Percentiles rank a stretch among this genome's conserved stretches.
phyloP scores from a whole-genome alignment of 92 coral and sea anemone genomes.

The Phenganax subtilis region DNA sequence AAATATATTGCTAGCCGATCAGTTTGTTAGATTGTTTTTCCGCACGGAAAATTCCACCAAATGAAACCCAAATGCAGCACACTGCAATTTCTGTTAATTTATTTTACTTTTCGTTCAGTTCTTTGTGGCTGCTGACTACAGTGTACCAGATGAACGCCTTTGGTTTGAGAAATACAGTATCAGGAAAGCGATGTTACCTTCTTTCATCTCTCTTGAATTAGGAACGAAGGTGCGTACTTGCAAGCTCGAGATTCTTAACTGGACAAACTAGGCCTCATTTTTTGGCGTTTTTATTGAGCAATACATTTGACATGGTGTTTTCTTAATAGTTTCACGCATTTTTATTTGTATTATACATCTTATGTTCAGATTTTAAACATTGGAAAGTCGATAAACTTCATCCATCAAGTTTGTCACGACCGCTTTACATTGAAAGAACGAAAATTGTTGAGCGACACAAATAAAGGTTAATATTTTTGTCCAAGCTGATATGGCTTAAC shows the following conservation, averaged over 20 bases:
- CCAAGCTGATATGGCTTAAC: not conserved
- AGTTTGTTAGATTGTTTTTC: too few relatives aligned
- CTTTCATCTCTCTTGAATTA: slow-evolving; percentile 88
- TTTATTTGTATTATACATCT: not conserved
- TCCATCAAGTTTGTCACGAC: slow-evolving; percentile 90
- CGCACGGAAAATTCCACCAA: too few relatives aligned
- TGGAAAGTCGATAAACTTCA: slow-evolving; percentile 97
- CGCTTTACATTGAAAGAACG: slow-evolving; percentile 45
- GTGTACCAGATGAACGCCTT: slow-evolving; percentile 81
- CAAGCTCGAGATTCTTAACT: too few relatives aligned
- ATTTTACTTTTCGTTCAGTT: slow-evolving; percentile 51
- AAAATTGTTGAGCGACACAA: slow-evolving; percentile 10
- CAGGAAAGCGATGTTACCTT: slow-evolving; percentile 91
- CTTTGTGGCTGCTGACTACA: slow-evolving; percentile 91
- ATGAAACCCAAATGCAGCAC: too few relatives aligned
- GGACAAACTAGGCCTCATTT: too few relatives aligned
- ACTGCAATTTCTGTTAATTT: not conserved
- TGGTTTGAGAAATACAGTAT: slow-evolving; percentile 97
- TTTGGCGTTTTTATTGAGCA: too few relatives aligned
- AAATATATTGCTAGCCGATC: too few relatives aligned
- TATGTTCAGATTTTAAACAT: slow-evolving; percentile 68
- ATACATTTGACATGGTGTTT: not conserved
- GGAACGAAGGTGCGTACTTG: slow-evolving; percentile 60
- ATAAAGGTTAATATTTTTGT: slow-evolving; percentile 8
- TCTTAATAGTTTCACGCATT: not conserved